Percentiles rank a stretch among this genome's conserved stretches.
These are phyloP conservation scores for Tuberolachnus salignus DNA, from an alignment of 2,888 invertebrate genomes.

Conservation along the genomic window DNA sequence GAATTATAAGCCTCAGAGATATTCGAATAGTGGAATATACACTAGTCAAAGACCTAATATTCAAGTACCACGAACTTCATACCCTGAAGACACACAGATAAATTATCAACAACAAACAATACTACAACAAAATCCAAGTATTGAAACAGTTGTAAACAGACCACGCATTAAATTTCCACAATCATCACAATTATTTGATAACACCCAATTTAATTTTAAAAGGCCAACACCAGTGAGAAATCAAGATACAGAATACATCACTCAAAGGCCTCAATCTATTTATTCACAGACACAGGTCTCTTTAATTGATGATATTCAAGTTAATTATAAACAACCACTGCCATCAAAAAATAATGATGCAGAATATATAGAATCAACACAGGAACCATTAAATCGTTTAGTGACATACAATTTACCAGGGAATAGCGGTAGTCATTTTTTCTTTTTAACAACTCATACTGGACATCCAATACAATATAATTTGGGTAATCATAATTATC, in stretches of 20 bases:
- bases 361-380: conserved; percentile 63
- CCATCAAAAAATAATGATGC: conserved; percentile 74
- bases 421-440: conserved; percentile 78
- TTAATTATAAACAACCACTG: conserved; percentile 74
- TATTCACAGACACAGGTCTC: conserved; percentile 40
- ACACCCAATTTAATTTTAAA: conserved; percentile 75
- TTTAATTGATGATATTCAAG: conserved; percentile 67
- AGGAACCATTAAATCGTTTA: conserved; percentile 61
- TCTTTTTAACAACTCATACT: conserved; percentile 75
- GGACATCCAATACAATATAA: conserved; percentile 57
- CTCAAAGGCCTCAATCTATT: conserved; percentile 45
- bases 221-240: conserved; percentile 72
- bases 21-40: not conserved
- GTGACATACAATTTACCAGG: conserved; percentile 77
- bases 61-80: conserved; percentile 16
- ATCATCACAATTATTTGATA: conserved; percentile 61
- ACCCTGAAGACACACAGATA: conserved; percentile 9
- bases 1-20: conserved; percentile 20
- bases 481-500: conserved; percentile 48
- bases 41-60: conserved; percentile 27
- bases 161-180: conserved; percentile 46
- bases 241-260: conserved; percentile 70
- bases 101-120: conserved; percentile 44
- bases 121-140: conserved; percentile 34
- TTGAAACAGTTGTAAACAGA: conserved; percentile 20